These are phyloP conservation scores for Parazoanthus darwini DNA, from an alignment of 92 coral and sea anemone species.

Conservation along the genomic window DNA sequence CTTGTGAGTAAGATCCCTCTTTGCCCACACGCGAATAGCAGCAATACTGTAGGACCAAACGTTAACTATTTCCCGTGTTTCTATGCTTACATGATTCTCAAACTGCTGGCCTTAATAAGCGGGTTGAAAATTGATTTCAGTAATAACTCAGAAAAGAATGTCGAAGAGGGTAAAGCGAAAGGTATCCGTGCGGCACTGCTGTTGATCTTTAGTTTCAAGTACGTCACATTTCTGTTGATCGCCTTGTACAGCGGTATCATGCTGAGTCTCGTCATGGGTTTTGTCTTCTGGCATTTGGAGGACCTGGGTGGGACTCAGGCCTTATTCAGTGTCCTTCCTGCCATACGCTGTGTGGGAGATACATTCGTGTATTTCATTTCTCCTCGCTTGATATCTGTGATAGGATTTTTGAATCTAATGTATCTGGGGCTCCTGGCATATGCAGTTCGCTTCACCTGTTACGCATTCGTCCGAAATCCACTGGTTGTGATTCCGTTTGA, in stretches of 20 bases:
- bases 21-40: conserved; percentile 33
- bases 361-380: conserved; percentile 62
- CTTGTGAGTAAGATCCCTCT: conserved; percentile 50
- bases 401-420: conserved; percentile 59
- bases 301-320: conserved; percentile 64
- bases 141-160: conserved; percentile 14
- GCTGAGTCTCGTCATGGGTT: conserved; percentile 53
- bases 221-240: conserved; percentile 37
- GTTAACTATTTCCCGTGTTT: conserved; percentile 53
- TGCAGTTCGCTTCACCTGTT: conserved; percentile 56
- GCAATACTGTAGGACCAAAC: conserved; percentile 37
- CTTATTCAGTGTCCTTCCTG: conserved; percentile 63
- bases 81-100: conserved; percentile 47
- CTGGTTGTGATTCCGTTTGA: conserved; percentile 65
- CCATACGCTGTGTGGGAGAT: conserved; percentile 62
- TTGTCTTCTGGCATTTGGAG: conserved; percentile 69
- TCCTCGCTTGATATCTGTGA: conserved; percentile 52
- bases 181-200: conserved; percentile 26
- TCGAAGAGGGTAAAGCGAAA: background rate
- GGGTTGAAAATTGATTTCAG: conserved; percentile 48
- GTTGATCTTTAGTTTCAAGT: conserved; percentile 17
- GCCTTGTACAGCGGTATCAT: conserved; percentile 59
- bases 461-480: conserved; percentile 52
- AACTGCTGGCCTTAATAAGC: conserved; percentile 47
- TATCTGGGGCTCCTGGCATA: conserved; percentile 63